A percentile compares a stretch with the other conserved stretches of the same genome.
phyloP scores from a whole-genome alignment of 1,140 invertebrate genomes.

The Chlorops oryzae region DNA sequence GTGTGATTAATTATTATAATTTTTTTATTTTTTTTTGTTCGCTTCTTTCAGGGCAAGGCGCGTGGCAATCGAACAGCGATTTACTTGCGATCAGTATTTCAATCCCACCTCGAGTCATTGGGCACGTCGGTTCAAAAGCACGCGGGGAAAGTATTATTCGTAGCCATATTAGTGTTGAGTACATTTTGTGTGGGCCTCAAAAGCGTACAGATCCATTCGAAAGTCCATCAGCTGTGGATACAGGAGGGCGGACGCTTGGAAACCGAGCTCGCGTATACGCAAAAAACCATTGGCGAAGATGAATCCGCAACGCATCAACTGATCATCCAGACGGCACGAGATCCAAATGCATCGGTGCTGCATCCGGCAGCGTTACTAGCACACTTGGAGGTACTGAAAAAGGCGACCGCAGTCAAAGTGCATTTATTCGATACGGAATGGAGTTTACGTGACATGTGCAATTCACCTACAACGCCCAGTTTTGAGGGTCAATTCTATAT shows the following conservation, averaged over 20 bases:
- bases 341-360: slow-evolving; percentile 72
- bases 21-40: no score
- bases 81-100: slow-evolving; percentile 74
- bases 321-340: slow-evolving; percentile 80
- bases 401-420: slow-evolving; percentile 77
- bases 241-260: slow-evolving; percentile 86
- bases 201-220: slow-evolving; percentile 80
- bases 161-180: slow-evolving; percentile 79
- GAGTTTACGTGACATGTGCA: slow-evolving; percentile 84
- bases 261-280: slow-evolving; percentile 78
- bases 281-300: slow-evolving; percentile 67
- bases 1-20: no score
- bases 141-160: slow-evolving; percentile 90
- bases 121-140: slow-evolving; percentile 85
- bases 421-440: slow-evolving; percentile 89
- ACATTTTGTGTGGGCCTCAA: slow-evolving; percentile 92
- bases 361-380: slow-evolving; percentile 71
- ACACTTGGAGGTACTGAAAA: slow-evolving; percentile 68
- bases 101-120: slow-evolving; percentile 77
- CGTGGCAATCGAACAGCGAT: slow-evolving; percentile 72
- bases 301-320: slow-evolving; percentile 80
- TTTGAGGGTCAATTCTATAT: slow-evolving; percentile 76
- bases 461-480: slow-evolving; percentile 78
- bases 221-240: slow-evolving; percentile 90
- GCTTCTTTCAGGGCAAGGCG: slow-evolving; percentile 73